Evolutionary conservation across 2,888 invertebrate genomes (phyloP).

Genomic region (Pammene fasciana): DNA sequence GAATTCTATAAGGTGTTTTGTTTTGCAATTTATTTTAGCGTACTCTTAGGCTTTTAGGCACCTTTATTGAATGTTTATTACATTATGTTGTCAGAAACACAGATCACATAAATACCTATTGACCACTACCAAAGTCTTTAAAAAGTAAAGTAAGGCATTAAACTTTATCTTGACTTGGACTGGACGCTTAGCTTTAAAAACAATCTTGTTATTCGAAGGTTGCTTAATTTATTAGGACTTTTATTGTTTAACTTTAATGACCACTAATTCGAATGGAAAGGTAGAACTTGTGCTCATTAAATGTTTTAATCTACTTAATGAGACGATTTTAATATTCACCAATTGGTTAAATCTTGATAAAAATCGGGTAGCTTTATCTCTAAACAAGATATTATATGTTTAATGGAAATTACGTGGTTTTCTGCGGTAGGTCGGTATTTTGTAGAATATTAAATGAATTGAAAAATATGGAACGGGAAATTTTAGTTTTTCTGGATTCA

Average conservation of each 20-base stretch:
- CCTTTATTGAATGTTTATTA: no score
- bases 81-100: no score
- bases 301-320: slow-evolving; percentile 40
- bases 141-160: neutral
- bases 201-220: slow-evolving; percentile 70
- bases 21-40: no score
- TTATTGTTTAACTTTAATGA: slow-evolving; percentile 71
- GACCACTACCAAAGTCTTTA: neutral
- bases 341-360: slow-evolving; percentile 25
- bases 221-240: slow-evolving; percentile 73
- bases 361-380: slow-evolving; percentile 32
- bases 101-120: no score
- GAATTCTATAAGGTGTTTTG: no score
- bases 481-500: no score
- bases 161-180: slow-evolving; percentile 14
- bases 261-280: slow-evolving; percentile 54
- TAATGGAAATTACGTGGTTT: slow-evolving; percentile 10
- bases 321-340: slow-evolving; percentile 25
- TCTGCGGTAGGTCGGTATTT: neutral
- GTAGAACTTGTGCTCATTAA: slow-evolving; percentile 40
- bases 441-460: neutral
- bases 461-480: no score
- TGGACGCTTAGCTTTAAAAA: slow-evolving; percentile 44
- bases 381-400: slow-evolving; percentile 19
- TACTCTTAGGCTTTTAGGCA: no score